Conservation (phyloP, 2,797 vertebrate genomes). For the Poliocrania exsul region DNA sequence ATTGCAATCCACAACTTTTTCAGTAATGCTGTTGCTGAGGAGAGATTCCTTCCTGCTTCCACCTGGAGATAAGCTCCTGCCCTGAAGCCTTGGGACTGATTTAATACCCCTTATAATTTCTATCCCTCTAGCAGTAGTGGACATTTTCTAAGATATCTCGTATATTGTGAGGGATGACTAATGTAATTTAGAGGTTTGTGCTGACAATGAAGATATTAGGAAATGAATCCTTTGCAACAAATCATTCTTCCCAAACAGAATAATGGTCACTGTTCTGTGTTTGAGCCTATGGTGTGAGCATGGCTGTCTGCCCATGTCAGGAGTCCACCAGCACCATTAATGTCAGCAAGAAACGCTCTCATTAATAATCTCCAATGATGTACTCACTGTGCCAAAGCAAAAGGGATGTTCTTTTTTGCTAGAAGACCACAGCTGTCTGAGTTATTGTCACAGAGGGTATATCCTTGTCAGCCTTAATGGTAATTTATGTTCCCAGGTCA, state of each 20-base stretch:
- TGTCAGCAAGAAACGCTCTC: fast-evolving
- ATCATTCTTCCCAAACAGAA: not conserved
- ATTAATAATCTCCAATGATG: not conserved
- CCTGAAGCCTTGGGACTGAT: not conserved
- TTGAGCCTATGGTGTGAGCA: not conserved
- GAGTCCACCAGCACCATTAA: not conserved
- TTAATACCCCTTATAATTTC: not conserved
- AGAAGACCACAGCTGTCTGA: not conserved
- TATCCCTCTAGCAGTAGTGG: not conserved
- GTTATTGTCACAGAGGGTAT: constrained; percentile 26
- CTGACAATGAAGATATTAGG: not conserved
- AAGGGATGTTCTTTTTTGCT: constrained; percentile 35
- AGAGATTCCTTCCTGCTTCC: not conserved
- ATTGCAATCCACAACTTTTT: not conserved
- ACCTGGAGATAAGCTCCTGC: not conserved
- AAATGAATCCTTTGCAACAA: not conserved
- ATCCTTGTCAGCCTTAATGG: constrained; percentile 54
- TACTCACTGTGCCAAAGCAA: not conserved
- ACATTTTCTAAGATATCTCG: not conserved
- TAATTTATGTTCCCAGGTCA: constrained; percentile 54
- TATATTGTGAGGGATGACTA: not conserved
- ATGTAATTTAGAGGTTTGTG: not conserved
- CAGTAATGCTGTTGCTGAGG: not conserved
- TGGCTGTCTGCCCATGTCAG: not conserved
- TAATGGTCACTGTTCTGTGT: not conserved